phyloP scores from a whole-genome alignment of 1,140 invertebrate species.

The Hylaeus anthracinus region DNA sequence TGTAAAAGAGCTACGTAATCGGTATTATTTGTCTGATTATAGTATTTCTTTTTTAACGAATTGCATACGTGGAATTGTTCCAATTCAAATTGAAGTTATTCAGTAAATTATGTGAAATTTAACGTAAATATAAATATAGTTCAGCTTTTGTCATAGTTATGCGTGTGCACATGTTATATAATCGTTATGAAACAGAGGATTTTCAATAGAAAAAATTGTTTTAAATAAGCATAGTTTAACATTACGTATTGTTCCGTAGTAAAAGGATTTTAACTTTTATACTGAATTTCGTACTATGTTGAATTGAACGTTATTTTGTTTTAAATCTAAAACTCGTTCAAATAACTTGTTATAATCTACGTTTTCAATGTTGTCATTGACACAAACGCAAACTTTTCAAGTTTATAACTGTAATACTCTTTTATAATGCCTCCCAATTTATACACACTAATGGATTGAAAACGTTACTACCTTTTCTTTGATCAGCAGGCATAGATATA shows the following conservation, averaged over 20 bases:
- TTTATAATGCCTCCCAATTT: slow-evolving; percentile 49
- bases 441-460: slow-evolving; percentile 35
- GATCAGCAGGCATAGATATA: slow-evolving; percentile 21
- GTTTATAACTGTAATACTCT: slow-evolving; percentile 38
- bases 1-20: slow-evolving; percentile 4
- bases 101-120: not conserved
- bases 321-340: slow-evolving; percentile 2
- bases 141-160: not conserved
- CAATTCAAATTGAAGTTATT: not conserved
- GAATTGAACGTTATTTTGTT: slow-evolving; percentile 18
- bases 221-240: not conserved
- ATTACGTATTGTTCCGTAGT: not conserved
- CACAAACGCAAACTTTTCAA: slow-evolving; percentile 15
- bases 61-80: not conserved
- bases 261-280: not conserved
- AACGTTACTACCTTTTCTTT: slow-evolving; percentile 23
- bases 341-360: slow-evolving; percentile 14
- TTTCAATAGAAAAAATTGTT: not conserved
- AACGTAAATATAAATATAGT: not conserved
- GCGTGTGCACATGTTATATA: not conserved
- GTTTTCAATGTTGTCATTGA: slow-evolving; percentile 14
- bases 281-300: slow-evolving; percentile 3
- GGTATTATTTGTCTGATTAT: not conserved
- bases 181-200: not conserved
- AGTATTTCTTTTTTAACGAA: not conserved